Evolutionary conservation across 92 coral and sea anemone species (phyloP).

Genomic region (Blastomussa wellsi): DNA sequence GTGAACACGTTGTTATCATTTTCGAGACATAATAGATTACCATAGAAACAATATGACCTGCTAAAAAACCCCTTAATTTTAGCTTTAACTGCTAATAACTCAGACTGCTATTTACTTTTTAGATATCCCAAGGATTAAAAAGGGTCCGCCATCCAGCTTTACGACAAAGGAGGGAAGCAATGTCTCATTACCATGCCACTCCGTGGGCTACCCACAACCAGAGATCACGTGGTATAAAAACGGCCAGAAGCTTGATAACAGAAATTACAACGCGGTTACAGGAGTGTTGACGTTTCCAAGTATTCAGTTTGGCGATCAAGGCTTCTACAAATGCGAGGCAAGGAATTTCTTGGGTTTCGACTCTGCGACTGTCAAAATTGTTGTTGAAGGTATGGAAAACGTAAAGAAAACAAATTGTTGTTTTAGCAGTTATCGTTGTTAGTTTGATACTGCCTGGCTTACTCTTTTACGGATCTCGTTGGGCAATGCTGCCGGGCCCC

Average conservation of each 20-base stretch:
- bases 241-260: constrained; percentile 19
- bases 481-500: too few species aligned
- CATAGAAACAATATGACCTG: too few species aligned
- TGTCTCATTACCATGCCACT: constrained; percentile 47
- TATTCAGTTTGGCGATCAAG: constrained; percentile 63
- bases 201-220: constrained; percentile 73
- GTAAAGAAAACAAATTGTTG: neutral
- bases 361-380: constrained; percentile 34
- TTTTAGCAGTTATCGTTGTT: neutral
- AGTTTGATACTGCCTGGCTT: neutral
- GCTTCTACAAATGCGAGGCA: constrained; percentile 65
- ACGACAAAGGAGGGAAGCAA: constrained; percentile 60
- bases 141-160: constrained; percentile 49
- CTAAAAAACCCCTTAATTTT: too few species aligned
- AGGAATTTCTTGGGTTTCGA: constrained; percentile 71
- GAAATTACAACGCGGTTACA: constrained; percentile 26
- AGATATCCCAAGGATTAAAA: constrained; percentile 59
- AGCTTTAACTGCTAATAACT: too few species aligned
- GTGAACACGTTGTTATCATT: too few species aligned
- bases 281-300: constrained; percentile 48
- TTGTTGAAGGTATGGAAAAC: constrained; percentile 61
- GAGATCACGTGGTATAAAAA: constrained; percentile 71
- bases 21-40: too few species aligned
- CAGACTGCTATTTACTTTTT: neutral
- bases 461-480: too few species aligned